phyloP scores from a whole-genome alignment of 2,797 vertebrate genomes.

The Clarias fuscus region DNA sequence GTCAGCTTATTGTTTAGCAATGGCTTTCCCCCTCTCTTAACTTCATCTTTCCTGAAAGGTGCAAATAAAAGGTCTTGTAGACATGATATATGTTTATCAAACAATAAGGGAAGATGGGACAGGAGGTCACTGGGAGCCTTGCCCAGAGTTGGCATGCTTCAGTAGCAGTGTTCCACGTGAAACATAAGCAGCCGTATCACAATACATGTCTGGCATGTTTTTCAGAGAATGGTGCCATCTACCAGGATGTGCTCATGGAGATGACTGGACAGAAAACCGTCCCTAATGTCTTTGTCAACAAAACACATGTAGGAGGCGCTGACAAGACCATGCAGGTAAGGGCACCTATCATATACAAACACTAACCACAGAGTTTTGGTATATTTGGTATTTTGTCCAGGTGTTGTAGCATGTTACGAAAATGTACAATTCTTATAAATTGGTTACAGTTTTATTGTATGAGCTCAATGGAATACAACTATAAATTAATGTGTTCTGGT shows the following conservation, averaged over 20 bases:
- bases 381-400: not conserved
- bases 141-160: conserved; percentile 15
- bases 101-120: not conserved
- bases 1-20: not conserved
- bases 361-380: not conserved
- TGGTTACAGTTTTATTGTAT: not conserved
- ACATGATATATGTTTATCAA: not conserved
- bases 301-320: conserved; percentile 89
- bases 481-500: not conserved
- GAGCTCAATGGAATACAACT: not conserved
- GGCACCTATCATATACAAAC: not conserved
- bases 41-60: not conserved
- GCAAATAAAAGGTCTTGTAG: not conserved
- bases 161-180: not conserved
- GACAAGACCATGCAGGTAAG: conserved; percentile 88
- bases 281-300: conserved; percentile 94
- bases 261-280: conserved; percentile 92
- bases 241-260: conserved; percentile 85
- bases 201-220: conserved; percentile 29
- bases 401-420: not conserved
- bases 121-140: not conserved
- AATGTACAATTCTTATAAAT: not conserved
- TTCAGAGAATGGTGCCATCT: conserved; percentile 80
- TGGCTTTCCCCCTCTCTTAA: not conserved
- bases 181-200: conserved; percentile 25